Evolutionary conservation across 2,113 vertebrate genomes (phyloP), one percentile per base, ranked within the genome.

Genomic region (Saccopteryx bilineata): DNA sequence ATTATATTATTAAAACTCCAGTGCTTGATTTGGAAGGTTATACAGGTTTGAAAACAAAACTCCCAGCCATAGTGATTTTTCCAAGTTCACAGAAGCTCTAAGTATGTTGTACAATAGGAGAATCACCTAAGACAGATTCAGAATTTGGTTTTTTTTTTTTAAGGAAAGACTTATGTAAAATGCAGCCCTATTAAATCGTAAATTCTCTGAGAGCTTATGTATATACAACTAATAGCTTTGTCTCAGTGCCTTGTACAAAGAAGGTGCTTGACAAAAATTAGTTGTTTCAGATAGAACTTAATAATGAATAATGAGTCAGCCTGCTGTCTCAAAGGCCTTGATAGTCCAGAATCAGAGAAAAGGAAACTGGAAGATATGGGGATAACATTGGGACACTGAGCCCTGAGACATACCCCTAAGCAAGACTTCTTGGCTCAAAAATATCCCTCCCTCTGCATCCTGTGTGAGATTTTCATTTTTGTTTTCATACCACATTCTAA

Each of bases 111-210:
- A 2, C 13, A 61, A 21, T 0, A 28, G 33, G 12, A 50, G 28
- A 69, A 4, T 69, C 15, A 90, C 9, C 52, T 23, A 39, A 8
- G 26, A 60, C 33, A 65, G 21, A 46, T 14, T 24, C 26, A 75
- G 56, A 71, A 60, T 66, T 65, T 63, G 50, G 17, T 68, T 95
- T 95, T 39, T 39, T 39, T 39, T 17, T 5, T 86, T 28, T 61
- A 28, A 94, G 58, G 65, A 88, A 91, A 91, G 13, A 50, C 39
- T 50, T 66, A 81, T 56, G 26, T 80, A 54, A 83, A 82, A 92
- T 5, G 1, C 19, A 83, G 26, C 28, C n/a, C 7, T 61, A 28
- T 24, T 39, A 83, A 90, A 56, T 39, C 28, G 8, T 48, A 60
- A 56, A 19, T n/a, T 78, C 26, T n/a, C 63, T 11, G 9, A 87